A percentile compares a stretch with the other conserved stretches of the same genome.
phyloP scores from a whole-genome alignment of 1,140 invertebrate species.

The Latrodectus geometricus region DNA sequence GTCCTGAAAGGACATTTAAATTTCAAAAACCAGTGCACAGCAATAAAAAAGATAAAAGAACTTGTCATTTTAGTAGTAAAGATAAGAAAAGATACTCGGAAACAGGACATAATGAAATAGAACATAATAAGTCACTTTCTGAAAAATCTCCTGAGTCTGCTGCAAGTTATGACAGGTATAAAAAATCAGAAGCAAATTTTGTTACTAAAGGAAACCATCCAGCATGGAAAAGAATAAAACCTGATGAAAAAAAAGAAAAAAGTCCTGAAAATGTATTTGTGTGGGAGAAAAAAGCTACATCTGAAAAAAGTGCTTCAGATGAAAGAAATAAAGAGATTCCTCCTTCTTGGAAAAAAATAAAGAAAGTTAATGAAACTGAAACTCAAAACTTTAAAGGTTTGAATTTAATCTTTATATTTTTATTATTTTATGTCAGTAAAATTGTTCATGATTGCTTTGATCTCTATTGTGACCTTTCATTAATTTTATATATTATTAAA shows the following conservation, averaged over 20 bases:
- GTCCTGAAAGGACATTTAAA: constrained; percentile 3
- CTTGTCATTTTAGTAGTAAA: constrained; percentile 4
- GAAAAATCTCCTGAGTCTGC: neutral
- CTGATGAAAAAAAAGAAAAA: neutral
- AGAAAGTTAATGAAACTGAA: no score
- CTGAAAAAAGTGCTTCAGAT: neutral
- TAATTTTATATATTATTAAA: no score
- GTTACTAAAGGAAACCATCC: neutral
- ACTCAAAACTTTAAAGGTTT: no score
- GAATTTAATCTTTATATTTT: no score
- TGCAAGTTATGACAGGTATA: neutral
- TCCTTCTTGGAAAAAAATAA: no score
- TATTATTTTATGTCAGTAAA: no score
- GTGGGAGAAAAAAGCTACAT: neutral
- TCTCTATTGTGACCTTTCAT: no score
- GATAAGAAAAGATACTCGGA: neutral
- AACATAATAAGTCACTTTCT: neutral
- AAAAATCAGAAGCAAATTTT: neutral
- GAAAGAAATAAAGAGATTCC: no score
- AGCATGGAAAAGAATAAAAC: constrained; percentile 48
- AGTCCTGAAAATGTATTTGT: neutral
- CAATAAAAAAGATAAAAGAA: neutral
- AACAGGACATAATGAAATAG: neutral
- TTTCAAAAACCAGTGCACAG: constrained; percentile 25
- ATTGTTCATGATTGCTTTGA: no score